Conservation (phyloP, 2,113 vertebrate species). For the Cnemophilus loriae region DNA sequence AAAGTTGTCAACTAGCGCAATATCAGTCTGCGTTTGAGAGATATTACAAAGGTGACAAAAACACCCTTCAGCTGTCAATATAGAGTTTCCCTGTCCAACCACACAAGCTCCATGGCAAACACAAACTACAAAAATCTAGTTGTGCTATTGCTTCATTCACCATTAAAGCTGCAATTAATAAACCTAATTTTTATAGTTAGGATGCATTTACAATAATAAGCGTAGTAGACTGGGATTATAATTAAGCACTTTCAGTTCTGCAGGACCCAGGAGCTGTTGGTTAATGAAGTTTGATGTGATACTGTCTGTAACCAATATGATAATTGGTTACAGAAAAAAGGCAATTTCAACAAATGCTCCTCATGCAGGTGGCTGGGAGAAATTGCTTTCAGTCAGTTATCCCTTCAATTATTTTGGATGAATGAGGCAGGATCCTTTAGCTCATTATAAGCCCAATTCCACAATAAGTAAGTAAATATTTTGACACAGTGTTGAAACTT, state of each 20-base stretch:
- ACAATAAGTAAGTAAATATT: conserved; percentile 55
- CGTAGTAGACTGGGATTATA: not conserved
- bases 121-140: not conserved
- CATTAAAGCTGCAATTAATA: not conserved
- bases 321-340: conserved; percentile 26
- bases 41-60: not conserved
- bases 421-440: not conserved
- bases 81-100: not conserved
- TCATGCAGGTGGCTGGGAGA: conserved; percentile 21
- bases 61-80: not conserved
- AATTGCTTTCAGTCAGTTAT: conserved; percentile 34
- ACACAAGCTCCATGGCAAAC: not conserved
- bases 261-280: not conserved
- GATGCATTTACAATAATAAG: not conserved
- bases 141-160: not conserved
- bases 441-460: conserved; percentile 13
- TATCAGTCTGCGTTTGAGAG: not conserved
- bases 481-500: conserved; percentile 35
- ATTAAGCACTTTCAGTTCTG: not conserved
- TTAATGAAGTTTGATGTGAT: conserved; percentile 1
- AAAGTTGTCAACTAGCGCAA: not conserved
- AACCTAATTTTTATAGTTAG: not conserved
- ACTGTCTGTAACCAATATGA: not conserved
- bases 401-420: conserved; percentile 17
- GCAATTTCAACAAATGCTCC: conserved; percentile 31